phyloP scores from a whole-genome alignment of 2,888 invertebrate genomes.

The Dryococelus australis region DNA sequence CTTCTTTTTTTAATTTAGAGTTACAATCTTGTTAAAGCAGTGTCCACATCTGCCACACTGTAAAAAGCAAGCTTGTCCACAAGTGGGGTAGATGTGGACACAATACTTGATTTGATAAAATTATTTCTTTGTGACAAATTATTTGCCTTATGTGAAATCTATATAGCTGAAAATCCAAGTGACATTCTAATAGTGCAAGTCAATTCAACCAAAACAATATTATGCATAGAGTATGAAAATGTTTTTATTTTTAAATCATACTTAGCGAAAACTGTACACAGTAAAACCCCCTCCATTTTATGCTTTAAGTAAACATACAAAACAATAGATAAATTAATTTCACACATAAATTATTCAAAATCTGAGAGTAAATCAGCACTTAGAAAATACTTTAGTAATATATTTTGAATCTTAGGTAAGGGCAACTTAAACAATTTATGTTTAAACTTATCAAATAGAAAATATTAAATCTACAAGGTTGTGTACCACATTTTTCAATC shows the following conservation, averaged over 20 bases:
- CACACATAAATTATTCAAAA: too few relatives aligned
- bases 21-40: neutral
- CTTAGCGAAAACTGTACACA: neutral
- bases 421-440: too few relatives aligned
- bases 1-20: neutral
- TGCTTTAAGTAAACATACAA: too few relatives aligned
- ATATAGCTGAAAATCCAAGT: neutral
- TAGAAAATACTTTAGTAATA: too few relatives aligned
- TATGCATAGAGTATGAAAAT: neutral
- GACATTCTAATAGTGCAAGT: neutral
- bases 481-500: too few relatives aligned
- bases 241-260: neutral
- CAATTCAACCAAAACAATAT: neutral
- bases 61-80: neutral
- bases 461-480: too few relatives aligned
- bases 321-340: too few relatives aligned
- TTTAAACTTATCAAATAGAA: too few relatives aligned
- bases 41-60: neutral
- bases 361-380: too few relatives aligned
- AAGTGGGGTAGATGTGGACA: constrained; percentile 10
- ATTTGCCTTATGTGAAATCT: neutral
- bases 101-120: neutral
- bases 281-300: neutral
- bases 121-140: neutral
- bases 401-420: too few relatives aligned